Evolutionary conservation across 2,888 invertebrate species (phyloP).

Genomic region (Notodonta dromedarius): DNA sequence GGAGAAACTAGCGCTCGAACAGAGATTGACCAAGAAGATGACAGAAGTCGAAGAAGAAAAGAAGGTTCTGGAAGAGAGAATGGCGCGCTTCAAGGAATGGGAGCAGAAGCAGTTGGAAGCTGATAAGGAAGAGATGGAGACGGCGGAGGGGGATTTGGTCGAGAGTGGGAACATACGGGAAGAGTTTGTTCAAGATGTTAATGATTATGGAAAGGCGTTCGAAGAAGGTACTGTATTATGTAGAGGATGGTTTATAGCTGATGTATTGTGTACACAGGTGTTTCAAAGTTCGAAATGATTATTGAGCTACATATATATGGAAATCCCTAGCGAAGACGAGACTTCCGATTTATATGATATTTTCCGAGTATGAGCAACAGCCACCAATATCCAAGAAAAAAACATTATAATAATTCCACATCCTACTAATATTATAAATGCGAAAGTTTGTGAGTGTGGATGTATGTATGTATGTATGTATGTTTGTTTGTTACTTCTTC

Average conservation of each 20-base stretch:
- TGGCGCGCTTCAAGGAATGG: conserved; percentile 43
- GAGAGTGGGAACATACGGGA: conserved; percentile 51
- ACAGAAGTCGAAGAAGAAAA: conserved; percentile 51
- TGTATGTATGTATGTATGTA: too few species aligned
- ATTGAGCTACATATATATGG: too few species aligned
- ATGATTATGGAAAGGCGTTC: conserved; percentile 63
- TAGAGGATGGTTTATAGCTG: neutral
- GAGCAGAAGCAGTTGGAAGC: conserved; percentile 42
- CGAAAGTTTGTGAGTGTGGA: too few species aligned
- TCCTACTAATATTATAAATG: too few species aligned
- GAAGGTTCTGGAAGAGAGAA: conserved; percentile 44
- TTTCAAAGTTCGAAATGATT: too few species aligned
- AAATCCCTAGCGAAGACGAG: too few species aligned
- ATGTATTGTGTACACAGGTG: neutral
- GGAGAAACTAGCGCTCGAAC: conserved; percentile 46
- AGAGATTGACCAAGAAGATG: conserved; percentile 47
- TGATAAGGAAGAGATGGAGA: conserved; percentile 52
- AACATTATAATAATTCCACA: too few species aligned
- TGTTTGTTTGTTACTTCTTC: too few species aligned
- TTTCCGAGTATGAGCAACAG: too few species aligned
- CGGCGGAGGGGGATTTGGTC: conserved; percentile 52
- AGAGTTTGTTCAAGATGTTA: conserved; percentile 48
- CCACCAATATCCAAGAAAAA: too few species aligned
- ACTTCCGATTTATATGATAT: too few species aligned
- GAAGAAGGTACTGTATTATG: conserved; percentile 56